Evolutionary conservation across 2,888 invertebrate genomes (phyloP), one percentile per base, ranked within the genome.

Genomic region (Athripsodes cinereus): DNA sequence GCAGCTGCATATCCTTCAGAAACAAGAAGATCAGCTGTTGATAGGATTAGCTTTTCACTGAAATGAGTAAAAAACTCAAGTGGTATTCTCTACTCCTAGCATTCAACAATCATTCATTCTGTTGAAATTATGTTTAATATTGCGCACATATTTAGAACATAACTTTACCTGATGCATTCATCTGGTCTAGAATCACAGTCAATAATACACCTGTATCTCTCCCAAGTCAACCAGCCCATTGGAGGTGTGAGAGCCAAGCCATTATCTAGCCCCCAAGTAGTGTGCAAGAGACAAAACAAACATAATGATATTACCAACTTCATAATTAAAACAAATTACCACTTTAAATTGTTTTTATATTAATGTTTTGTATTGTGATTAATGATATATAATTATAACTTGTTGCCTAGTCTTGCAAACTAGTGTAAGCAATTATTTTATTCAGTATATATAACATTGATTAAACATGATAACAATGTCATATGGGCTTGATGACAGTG

Each of bases 161-260:
- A 55, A 26, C n/a, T 20, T 58, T 73, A 86, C 86, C 84, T 85
- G 59, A 86, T 83, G 66, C 86, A 86, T 64, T 84, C 82, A 61
- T 81, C 72, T 0, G 85, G 86, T 66, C 84, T 82, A 52, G 75
- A 76, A 31, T 75, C 71, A 69, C 87, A 87, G 69, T 87, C 83
- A 0, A 76, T 80, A 61, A 82, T 79, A 67, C 87, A 87, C 20
- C 84, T 70, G 68, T 82, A 87, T 60, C 85, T 69, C 66, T 85
- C 80, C 87, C 87, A 87, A 1, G 85, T 81, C 65, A 87, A 74
- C 86, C 86, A 87, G 34, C 87, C 87, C 86, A 87, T 87, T 0
- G 87, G 87, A 0, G 87, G 87, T 1, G 84, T 86, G 55, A 75
- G 67, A 0, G 84, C 85, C 49, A 86, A 68, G 0, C 86, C 86